Percentiles rank a stretch among this genome's conserved stretches.
phyloP scores from a whole-genome alignment of 1,140 invertebrate species.

The Oedothorax gibbosus region DNA sequence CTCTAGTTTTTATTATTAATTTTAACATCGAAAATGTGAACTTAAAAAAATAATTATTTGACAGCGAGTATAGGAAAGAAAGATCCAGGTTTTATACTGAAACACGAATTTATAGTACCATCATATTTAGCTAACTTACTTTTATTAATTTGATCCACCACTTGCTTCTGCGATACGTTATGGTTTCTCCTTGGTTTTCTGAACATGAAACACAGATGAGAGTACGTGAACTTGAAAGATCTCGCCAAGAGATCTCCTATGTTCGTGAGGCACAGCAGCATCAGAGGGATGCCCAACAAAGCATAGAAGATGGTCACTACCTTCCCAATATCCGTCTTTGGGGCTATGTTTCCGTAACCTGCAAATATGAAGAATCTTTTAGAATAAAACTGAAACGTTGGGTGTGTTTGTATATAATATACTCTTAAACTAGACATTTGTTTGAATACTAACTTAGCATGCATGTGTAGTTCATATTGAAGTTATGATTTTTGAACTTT shows the following conservation, averaged over 20 bases:
- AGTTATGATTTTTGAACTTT: no score
- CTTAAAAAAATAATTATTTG: no score
- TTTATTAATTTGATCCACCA: slow-evolving; percentile 27
- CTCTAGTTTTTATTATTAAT: no score
- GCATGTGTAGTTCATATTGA: no score
- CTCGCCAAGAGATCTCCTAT: slow-evolving; percentile 83
- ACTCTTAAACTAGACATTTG: no score
- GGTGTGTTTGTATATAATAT: no score
- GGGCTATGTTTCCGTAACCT: slow-evolving; percentile 85
- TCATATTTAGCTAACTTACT: not conserved
- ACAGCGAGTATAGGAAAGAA: no score
- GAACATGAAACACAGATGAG: slow-evolving; percentile 73
- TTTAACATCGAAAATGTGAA: no score
- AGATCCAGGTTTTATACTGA: not conserved
- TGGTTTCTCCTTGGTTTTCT: slow-evolving; percentile 34
- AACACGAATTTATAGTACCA: not conserved
- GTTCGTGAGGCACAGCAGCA: slow-evolving; percentile 87
- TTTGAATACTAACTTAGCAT: no score
- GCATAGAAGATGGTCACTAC: slow-evolving; percentile 90
- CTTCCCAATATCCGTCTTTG: slow-evolving; percentile 81
- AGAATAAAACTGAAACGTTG: no score
- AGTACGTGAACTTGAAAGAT: slow-evolving; percentile 78
- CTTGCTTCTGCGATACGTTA: slow-evolving; percentile 24
- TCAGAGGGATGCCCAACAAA: slow-evolving; percentile 83
- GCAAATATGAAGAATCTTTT: slow-evolving; percentile 62